Base-by-base conservation (phyloP, 2,113 vertebrate species). In the Brachyistius frenatus region DNA sequence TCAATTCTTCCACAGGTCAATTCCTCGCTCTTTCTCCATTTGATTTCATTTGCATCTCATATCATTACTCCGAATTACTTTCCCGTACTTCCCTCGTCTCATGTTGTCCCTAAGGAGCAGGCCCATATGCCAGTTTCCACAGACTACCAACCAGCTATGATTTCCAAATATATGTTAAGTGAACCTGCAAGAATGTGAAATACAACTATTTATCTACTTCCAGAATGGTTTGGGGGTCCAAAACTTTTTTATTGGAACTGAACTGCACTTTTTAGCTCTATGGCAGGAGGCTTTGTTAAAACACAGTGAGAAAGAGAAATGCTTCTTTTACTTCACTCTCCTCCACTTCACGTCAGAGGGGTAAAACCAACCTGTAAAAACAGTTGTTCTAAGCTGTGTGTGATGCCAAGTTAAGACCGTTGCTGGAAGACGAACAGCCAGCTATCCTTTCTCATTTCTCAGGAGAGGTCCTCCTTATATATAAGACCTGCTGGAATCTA, bases 161-260 rank as follows among this genome's bases (percentile, higher is more conserved):
- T 80, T 66, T 87, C 76, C 72, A 91, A 86, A 83, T 75, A 71
- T 36, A 81, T 33, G 60, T 66, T 76, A 80, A 86, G 85, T 70
- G 55, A 90, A 81, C 80, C 88, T 65, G 80, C 71, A 87, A 83
- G 47, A 86, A 77, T 81, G 78, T 84, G 69, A 80, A 89, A 85
- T 76, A 79, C 64, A 78, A 74, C 66, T 77, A 81, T 87, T 90
- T 87, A 88, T 88, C 91, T 77, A 47, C 84, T 81, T 66, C 56
- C 66, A 73, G 23, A 85, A 87, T 31, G 41, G 70, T 66, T 87
- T 82, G 57, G 49, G 58, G 66, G 53, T 52, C 64, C 65, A 72
- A 56, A 81, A 44, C 35, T 39, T 79, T 76, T 80, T 80, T 73
- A 84, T 58, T 61, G 36, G 60, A 78, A 7, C 52, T 9, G 23